Evolutionary conservation across 2,888 invertebrate genomes (phyloP).

Genomic region (Eupithecia centaureata): DNA sequence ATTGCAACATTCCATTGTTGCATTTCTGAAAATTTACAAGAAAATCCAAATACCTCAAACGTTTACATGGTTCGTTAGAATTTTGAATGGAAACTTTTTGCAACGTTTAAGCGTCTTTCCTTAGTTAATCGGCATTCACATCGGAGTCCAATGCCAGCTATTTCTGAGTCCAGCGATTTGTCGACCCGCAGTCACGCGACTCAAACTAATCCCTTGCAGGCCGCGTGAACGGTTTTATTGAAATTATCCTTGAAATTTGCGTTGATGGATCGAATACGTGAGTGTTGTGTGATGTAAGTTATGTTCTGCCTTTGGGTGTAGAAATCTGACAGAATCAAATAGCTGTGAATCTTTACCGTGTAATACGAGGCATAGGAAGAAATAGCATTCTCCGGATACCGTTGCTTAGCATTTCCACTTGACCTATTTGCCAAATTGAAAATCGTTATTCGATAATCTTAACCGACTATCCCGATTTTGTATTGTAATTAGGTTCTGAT

Average conservation of each 20-base stretch:
- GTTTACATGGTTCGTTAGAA: not conserved
- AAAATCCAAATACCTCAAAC: not conserved
- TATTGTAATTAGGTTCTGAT: no score
- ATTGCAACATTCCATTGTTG: not conserved
- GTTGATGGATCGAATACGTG: conserved; percentile 18
- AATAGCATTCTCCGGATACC: not conserved
- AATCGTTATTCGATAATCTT: not conserved
- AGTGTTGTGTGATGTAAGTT: conserved; percentile 3
- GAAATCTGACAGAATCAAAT: not conserved
- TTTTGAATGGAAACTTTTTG: conserved; percentile 22
- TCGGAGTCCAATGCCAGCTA: conserved; percentile 42
- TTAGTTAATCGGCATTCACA: conserved; percentile 27
- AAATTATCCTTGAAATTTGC: conserved; percentile 28
- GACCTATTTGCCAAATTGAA: conserved; percentile 9
- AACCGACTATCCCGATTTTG: not conserved
- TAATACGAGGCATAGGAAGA: not conserved
- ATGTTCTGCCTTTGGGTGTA: not conserved
- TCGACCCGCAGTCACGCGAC: conserved; percentile 34
- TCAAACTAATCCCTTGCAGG: conserved; percentile 35
- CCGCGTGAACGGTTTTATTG: conserved; percentile 29
- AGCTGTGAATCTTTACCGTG: not conserved
- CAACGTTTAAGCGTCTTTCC: conserved; percentile 27
- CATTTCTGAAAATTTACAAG: not conserved
- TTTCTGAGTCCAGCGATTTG: conserved; percentile 37
- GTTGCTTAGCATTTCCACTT: conserved; percentile 14